Base-by-base conservation (phyloP, 2,113 vertebrate species). In the Picathartes gymnocephalus region DNA sequence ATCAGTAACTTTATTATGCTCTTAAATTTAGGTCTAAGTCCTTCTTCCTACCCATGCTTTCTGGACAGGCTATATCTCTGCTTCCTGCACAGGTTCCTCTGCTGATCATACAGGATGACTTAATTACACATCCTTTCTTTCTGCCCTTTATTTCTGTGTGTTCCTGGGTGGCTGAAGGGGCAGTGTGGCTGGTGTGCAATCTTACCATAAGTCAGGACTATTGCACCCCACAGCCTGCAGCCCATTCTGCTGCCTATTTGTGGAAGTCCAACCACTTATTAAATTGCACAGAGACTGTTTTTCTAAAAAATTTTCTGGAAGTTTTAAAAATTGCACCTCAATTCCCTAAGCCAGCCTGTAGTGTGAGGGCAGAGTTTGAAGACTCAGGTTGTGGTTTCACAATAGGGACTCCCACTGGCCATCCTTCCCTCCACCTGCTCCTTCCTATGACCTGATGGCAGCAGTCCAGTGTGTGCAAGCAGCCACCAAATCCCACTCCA, bases 341-440 rank as follows among this genome's bases (percentile, higher is more conserved):
- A 16, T 31, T 88, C 48, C 53, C 39, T 65, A 85, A 56, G 40
- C 5, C 44, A 69, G 23, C 13, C 28, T 69, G 25, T 37, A 65
- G 48, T 1, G 1, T 39, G 23, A 86, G 15, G 25, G 23, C 68
- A 50, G 87, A 58, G 10, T 61, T 85, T 58, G 69, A 62, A 74
- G 10, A 18, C 19, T 58, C 40, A 28, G n/a, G 11, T 48, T 81
- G 35, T 37, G 15, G 24, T 90, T 90, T 91, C 65, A 85, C n/a
- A 76, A 23, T 48, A 60, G 27, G 18, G 8, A 45, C 10, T 91
- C 22, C 35, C 30, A 33, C 39, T 20, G 31, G 7, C 22, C 1
- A 0, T 66, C 27, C 23, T 50, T 69, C n/a, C 15, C 6, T 22
- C 11, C 0, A 3, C 24, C 31, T 2, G 0, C 12, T 76, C 37